Conservation (phyloP, 2,888 invertebrate species). For the Melipona bicolor region DNA sequence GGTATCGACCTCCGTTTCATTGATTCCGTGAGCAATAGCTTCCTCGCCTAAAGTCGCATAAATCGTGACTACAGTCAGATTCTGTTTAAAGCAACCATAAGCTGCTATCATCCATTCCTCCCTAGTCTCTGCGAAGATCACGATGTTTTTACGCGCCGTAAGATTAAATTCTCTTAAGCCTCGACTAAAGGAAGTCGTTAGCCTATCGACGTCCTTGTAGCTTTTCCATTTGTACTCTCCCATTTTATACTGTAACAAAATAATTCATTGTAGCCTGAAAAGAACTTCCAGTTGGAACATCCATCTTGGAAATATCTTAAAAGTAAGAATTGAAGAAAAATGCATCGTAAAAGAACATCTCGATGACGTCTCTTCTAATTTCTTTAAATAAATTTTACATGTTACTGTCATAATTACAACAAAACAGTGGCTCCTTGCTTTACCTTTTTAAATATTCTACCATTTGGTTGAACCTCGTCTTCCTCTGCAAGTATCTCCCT, state of each 20-base stretch:
- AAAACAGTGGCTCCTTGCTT: too few species aligned
- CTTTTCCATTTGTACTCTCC: constrained; percentile 97
- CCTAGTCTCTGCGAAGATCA: constrained; percentile 98
- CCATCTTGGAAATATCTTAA: too few species aligned
- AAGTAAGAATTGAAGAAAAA: too few species aligned
- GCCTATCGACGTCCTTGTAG: constrained; percentile 91
- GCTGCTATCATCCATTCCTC: constrained; percentile 99
- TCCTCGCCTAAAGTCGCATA: constrained; percentile 99
- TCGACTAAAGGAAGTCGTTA: constrained; percentile 91
- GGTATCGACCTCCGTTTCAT: constrained; percentile 97
- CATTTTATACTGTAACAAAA: constrained; percentile 90
- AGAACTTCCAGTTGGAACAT: too few species aligned
- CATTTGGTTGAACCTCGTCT: constrained; percentile 97
- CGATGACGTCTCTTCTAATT: neutral
- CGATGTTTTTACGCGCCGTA: constrained; percentile 90
- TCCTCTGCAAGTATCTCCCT: constrained; percentile 96
- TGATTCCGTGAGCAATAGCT: constrained; percentile 97
- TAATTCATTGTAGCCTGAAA: too few species aligned
- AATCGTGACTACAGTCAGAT: constrained; percentile 94
- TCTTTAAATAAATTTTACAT: neutral
- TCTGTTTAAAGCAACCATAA: constrained; percentile 97
- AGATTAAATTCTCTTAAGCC: constrained; percentile 94
- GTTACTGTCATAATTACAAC: neutral
- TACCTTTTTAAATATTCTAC: constrained; percentile 97
- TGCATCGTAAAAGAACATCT: too few species aligned